These are phyloP conservation scores for Digitonthophagus gazella DNA, from an alignment of 2,888 invertebrate genomes.

Conservation along the genomic window DNA sequence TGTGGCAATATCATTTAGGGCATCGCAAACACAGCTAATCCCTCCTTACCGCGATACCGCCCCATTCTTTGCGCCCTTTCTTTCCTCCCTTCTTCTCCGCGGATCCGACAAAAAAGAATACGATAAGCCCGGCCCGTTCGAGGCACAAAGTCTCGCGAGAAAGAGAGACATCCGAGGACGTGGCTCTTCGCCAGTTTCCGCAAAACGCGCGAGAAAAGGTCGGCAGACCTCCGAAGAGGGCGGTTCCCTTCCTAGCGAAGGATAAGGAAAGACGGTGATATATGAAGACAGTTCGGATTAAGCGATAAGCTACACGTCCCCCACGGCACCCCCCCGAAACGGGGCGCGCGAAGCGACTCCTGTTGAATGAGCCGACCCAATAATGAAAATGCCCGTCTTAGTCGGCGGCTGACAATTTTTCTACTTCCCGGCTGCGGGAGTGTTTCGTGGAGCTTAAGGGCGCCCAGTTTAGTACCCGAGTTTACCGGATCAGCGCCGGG, in stretches of 20 bases:
- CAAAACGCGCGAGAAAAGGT: constrained; percentile 37
- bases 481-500: background rate
- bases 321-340: constrained; percentile 38
- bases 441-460: background rate
- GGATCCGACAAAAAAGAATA: constrained; percentile 6
- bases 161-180: constrained; percentile 38
- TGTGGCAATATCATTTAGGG: background rate
- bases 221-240: constrained; percentile 20
- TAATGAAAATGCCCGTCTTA: constrained; percentile 29
- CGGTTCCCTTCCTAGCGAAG: constrained; percentile 19
- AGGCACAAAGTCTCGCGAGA: constrained; percentile 35
- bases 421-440: background rate
- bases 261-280: constrained; percentile 37
- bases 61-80: background rate
- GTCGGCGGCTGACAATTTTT: constrained; percentile 3
- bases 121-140: constrained; percentile 30
- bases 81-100: background rate
- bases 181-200: constrained; percentile 41
- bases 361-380: constrained; percentile 43
- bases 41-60: background rate
- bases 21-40: background rate
- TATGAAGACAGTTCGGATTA: constrained; percentile 45
- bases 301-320: constrained; percentile 46
- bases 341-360: constrained; percentile 32
- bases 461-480: constrained; percentile 5